Evolutionary conservation across 2,113 vertebrate species (phyloP), one percentile per base, ranked within the genome.

Genomic region (Meleagris gallopavo): DNA sequence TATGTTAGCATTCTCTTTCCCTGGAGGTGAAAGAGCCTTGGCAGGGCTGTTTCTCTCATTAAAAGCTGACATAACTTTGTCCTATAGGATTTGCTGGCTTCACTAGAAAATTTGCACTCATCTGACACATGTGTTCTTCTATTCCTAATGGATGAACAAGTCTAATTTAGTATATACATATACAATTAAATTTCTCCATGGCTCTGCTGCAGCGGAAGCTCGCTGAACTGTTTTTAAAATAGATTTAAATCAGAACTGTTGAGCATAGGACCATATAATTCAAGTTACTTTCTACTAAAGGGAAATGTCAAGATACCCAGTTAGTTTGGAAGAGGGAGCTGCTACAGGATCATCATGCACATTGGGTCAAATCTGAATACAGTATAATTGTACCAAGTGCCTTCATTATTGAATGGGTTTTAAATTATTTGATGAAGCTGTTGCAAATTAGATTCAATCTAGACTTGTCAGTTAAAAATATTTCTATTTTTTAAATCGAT

Each of bases 1-100:
- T 57, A 15, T 46, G 62, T 34, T 90, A 89, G 77, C 55, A 66
- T 89, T 88, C 62, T 94, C 64, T 87, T 89, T 89, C 92, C 71
- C 90, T 92, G 41, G 93, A 90, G 93, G 88, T 87, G 62, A 70
- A 81, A 79, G 71, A 86, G 15, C 40, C 78, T 85, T 95, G 74
- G 79, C 83, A 90, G 64, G 60, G 38, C 36, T 79, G 50, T 84
- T 90, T 71, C 77, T 62, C 70, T 94, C 86, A 92, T 93, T 94
- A 94, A 94, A 85, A 76, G 45, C 38, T 90, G 81, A 77, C 74
- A 48, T 74, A 71, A 36, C 45, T 85, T 65, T 76, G 60, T 83
- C 78, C 81, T 83, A 3, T 34, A 81, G n/a, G 81, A 81, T 90
- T 95, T 94, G 7, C 57, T 81, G 75, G 34, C 61, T 89, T 86